Percentiles rank a stretch among this genome's conserved stretches.
Evolutionary conservation across 2,888 invertebrate species (phyloP).

Genomic region (Catocala nupta): DNA sequence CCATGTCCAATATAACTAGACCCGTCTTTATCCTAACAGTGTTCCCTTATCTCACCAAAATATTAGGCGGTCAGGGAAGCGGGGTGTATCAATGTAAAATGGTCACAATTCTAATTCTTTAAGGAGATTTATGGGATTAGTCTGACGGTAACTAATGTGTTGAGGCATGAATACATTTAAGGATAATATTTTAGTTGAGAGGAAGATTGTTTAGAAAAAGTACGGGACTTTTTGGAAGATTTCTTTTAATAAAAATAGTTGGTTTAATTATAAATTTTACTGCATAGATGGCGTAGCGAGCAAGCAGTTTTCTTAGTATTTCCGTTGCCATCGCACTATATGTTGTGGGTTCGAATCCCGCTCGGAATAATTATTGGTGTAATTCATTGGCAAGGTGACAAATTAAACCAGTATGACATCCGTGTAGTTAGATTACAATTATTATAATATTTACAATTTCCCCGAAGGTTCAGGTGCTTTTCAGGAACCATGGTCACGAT

Average conservation of each 20-base stretch:
- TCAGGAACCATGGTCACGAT: too few relatives aligned
- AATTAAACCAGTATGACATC: too few relatives aligned
- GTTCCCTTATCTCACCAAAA: neutral
- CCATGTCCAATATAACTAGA: conserved; percentile 3
- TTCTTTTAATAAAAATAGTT: neutral
- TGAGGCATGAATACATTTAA: conserved; percentile 37
- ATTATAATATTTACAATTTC: too few relatives aligned
- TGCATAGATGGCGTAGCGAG: too few relatives aligned
- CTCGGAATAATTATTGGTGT: too few relatives aligned
- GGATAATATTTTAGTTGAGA: conserved; percentile 25
- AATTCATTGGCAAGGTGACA: too few relatives aligned
- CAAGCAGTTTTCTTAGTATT: too few relatives aligned
- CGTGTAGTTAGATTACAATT: too few relatives aligned
- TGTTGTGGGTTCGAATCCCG: too few relatives aligned
- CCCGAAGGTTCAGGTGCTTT: too few relatives aligned
- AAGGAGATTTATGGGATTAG: conserved; percentile 48
- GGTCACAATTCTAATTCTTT: conserved; percentile 46
- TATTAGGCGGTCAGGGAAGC: neutral
- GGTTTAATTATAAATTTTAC: too few relatives aligned
- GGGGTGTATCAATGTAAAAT: conserved; percentile 29
- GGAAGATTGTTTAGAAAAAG: conserved; percentile 12
- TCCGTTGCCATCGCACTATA: too few relatives aligned
- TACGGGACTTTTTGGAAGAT: neutral
- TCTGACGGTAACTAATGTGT: conserved; percentile 54
- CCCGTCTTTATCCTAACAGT: neutral